Conservation (phyloP, 2,888 invertebrate species). For the Tenthredo scrophulariae region DNA sequence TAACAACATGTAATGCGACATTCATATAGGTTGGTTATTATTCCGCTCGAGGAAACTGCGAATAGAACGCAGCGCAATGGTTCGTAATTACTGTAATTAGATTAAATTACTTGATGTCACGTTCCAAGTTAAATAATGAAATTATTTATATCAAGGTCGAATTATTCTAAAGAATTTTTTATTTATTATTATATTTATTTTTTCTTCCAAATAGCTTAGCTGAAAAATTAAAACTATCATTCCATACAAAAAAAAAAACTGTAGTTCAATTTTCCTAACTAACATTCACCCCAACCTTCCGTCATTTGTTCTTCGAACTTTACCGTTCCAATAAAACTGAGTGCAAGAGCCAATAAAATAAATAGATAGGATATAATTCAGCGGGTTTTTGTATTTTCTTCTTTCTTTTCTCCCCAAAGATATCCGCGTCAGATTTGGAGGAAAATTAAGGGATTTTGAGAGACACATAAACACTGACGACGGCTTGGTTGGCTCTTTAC, state of each 20-base stretch:
- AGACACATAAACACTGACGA: slow-evolving; percentile 11
- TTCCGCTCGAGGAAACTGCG: slow-evolving; percentile 17
- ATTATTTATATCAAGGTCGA: slow-evolving; percentile 8
- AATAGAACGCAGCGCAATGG: neutral
- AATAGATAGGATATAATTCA: neutral
- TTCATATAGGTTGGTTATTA: neutral
- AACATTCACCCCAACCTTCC: neutral
- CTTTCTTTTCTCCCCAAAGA: neutral
- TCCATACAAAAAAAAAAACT: neutral
- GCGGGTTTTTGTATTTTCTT: neutral
- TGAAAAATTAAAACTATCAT: neutral
- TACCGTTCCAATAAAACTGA: neutral
- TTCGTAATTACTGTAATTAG: neutral
- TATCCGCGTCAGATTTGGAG: neutral
- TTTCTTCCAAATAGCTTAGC: neutral
- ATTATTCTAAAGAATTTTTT: neutral
- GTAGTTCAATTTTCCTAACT: neutral
- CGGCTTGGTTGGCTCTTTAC: slow-evolving; percentile 11
- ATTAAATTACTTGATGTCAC: slow-evolving; percentile 16
- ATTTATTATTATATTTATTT: neutral
- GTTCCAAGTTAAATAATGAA: neutral
- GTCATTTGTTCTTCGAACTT: neutral
- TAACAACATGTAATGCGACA: slow-evolving; percentile 14
- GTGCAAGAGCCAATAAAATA: neutral
- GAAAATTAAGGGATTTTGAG: slow-evolving; percentile 27